These are phyloP conservation scores for Cottoperca gobio DNA, from an alignment of 2,797 vertebrate genomes.

Conservation along the genomic window DNA sequence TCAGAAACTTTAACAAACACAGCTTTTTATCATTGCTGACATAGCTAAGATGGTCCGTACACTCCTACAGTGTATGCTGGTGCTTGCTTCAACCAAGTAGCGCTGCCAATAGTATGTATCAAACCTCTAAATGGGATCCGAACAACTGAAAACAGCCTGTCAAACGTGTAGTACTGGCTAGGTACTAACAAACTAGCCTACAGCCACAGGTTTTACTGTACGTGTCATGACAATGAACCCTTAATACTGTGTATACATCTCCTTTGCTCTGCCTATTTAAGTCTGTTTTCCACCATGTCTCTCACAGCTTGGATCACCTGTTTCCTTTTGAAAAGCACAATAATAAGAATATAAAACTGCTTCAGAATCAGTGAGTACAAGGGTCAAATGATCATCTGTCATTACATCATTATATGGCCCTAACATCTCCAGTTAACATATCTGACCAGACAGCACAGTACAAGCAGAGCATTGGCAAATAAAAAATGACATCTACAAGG, in stretches of 20 bases:
- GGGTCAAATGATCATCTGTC: conserved; percentile 59
- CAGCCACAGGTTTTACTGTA: conserved; percentile 1
- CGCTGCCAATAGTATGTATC: neutral
- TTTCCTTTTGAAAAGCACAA: neutral
- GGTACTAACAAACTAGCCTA: neutral
- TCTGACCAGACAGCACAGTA: neutral
- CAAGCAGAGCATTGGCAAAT: neutral
- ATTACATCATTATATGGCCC: conserved; percentile 25
- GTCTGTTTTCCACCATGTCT: neutral
- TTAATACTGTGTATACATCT: neutral
- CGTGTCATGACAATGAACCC: neutral
- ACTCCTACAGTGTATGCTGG: neutral
- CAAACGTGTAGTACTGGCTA: neutral
- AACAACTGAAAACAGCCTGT: neutral
- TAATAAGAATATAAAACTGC: neutral
- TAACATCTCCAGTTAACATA: neutral
- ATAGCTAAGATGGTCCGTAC: neutral
- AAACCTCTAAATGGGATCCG: conserved; percentile 5
- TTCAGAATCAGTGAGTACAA: conserved; percentile 55
- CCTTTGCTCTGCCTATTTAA: neutral
- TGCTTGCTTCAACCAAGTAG: neutral
- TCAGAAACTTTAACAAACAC: conserved; percentile 17
- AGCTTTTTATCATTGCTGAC: neutral
- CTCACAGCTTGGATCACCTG: neutral
- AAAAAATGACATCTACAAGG: neutral